Evolutionary conservation across 1,140 invertebrate species (phyloP).

Genomic region (Pogonognathellus flavescens): DNA sequence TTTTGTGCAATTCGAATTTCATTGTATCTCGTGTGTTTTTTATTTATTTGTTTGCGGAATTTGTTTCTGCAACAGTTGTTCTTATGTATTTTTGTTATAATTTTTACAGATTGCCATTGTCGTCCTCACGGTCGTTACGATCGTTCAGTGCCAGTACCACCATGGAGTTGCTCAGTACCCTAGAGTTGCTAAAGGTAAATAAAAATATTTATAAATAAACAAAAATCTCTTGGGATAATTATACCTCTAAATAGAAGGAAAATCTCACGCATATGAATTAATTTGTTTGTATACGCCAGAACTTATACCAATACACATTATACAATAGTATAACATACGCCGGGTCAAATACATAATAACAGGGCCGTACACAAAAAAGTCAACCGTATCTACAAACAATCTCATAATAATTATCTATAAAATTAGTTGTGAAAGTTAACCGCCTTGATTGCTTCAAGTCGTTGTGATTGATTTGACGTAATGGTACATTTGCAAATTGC

Average conservation of each 20-base stretch:
- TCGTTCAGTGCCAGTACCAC: not conserved
- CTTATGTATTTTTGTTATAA: not conserved
- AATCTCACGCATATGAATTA: not conserved
- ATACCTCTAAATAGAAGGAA: no score
- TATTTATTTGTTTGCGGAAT: no score
- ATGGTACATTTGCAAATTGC: not conserved
- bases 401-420: not conserved
- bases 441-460: not conserved
- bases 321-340: not conserved
- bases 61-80: no score
- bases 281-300: not conserved
- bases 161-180: not conserved
- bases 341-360: not conserved
- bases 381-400: not conserved
- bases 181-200: not conserved
- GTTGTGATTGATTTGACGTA: not conserved
- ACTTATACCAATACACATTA: no score
- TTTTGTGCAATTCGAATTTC: no score
- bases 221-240: no score
- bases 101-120: not conserved
- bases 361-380: not conserved
- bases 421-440: slow-evolving; percentile 4
- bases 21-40: no score
- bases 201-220: no score
- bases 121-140: not conserved